phyloP scores from a whole-genome alignment of 2,797 vertebrate species.

The Tamandua tetradactyla region DNA sequence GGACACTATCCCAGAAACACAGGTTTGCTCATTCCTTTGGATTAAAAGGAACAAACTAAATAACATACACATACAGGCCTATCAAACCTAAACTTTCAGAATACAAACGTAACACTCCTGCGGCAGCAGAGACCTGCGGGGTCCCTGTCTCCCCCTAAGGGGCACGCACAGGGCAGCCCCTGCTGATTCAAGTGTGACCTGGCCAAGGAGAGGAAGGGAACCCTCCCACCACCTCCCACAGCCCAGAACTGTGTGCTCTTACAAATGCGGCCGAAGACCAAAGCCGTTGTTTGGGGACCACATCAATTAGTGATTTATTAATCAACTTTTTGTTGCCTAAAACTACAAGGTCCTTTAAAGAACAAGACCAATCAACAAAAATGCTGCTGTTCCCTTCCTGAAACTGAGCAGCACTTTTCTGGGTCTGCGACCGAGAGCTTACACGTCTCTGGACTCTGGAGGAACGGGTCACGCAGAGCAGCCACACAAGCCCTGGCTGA shows the following conservation, averaged over 20 bases:
- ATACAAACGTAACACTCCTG: not conserved
- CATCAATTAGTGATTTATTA: not conserved
- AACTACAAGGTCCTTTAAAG: conserved; percentile 8
- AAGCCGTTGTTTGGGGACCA: not conserved
- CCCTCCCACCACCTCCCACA: not conserved
- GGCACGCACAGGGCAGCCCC: not conserved
- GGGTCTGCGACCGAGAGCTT: not conserved
- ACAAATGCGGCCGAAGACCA: not conserved
- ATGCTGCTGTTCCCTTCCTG: not conserved
- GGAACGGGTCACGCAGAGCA: not conserved
- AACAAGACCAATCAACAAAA: not conserved
- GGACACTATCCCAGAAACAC: not conserved
- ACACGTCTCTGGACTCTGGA: not conserved
- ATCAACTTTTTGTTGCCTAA: not conserved
- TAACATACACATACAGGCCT: not conserved
- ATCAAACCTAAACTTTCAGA: not conserved
- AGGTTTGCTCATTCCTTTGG: not conserved
- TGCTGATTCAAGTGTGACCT: not conserved
- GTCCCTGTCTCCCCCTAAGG: not conserved
- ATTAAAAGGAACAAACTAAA: not conserved
- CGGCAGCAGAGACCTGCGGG: not conserved
- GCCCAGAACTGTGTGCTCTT: not conserved
- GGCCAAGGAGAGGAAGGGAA: not conserved
- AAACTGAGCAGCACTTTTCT: not conserved
- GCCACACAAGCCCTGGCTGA: not conserved